Base-by-base conservation (phyloP, 1,140 invertebrate genomes). In the Zaprionus lachaisei region DNA sequence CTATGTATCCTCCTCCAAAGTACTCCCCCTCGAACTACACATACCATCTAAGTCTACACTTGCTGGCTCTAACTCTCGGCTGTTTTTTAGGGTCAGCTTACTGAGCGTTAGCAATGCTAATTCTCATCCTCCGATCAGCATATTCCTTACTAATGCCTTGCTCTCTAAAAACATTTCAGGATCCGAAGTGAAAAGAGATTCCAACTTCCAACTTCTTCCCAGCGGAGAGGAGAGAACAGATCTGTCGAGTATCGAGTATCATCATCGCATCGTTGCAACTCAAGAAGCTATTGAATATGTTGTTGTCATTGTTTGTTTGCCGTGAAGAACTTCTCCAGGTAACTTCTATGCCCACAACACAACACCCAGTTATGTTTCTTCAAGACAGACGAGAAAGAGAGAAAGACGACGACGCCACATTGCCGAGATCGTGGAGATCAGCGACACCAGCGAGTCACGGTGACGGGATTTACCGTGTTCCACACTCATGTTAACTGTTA, bases 311-410 rank as follows among this genome's bases (percentile, higher is more conserved):
- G 34, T 28, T 31, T 49, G 38, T 17, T 54, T 67, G 31, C 22
- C 34, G 20, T 34, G 73, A 89, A 75, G 68, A 80, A 44, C 60
- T 51, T 60, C 78, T 81, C 68, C 84, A 89, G 84, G 84, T 89
- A 89, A 89, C 84, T 90, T 79, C 84, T 89, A 84, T 81, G 84
- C 78, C 85, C 82, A 79, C 69, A 64, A 71, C 81, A 71, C 81
- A 68, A 71, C 81, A 69, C 63, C 76, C 84, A 84, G 83, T 90
- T 71, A 89, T 89, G 78, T 89, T 90, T 89, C 84, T 89, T 84
- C 84, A 89, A 71, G 69, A 89, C 84, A 89, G 84, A 87, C 68
- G 83, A 71, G 31, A 34, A 11, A 11, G 31, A 11, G 31, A 11
- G 31, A 34, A 34, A 34, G 31, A 67, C 11, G 58, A 28, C 41